phyloP scores from a whole-genome alignment of 2,113 vertebrate species.

The Spilogale gracilis region DNA sequence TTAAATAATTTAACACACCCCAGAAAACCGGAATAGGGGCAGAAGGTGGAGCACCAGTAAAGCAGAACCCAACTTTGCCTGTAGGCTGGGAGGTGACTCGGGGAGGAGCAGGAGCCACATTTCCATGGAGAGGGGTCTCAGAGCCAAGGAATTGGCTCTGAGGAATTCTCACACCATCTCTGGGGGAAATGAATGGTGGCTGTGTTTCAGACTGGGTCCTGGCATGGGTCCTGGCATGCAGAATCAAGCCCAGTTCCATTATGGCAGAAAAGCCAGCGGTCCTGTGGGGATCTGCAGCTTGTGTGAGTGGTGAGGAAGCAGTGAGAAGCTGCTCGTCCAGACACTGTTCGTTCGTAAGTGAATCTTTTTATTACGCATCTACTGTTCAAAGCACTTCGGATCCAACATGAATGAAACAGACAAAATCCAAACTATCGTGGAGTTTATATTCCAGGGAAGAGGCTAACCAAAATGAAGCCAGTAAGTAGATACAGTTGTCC shows the following conservation, averaged over 20 bases:
- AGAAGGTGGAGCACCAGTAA: not conserved
- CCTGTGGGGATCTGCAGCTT: not conserved
- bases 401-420: not conserved
- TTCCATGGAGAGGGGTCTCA: not conserved
- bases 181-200: not conserved
- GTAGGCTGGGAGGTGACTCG: not conserved
- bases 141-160: too few relatives aligned
- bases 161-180: not conserved
- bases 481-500: not conserved
- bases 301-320: not conserved
- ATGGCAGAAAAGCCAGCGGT: not conserved
- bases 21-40: not conserved
- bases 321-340: not conserved
- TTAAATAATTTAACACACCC: not conserved
- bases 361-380: not conserved
- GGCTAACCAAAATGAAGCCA: not conserved
- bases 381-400: not conserved
- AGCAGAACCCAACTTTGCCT: not conserved
- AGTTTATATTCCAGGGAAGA: not conserved
- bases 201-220: not conserved
- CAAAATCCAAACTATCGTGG: not conserved
- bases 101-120: not conserved
- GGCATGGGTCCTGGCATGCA: not conserved
- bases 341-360: not conserved
- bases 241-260: not conserved